phyloP scores from a whole-genome alignment of 92 coral and sea anemone species.

The Scolanthus callimorphus region DNA sequence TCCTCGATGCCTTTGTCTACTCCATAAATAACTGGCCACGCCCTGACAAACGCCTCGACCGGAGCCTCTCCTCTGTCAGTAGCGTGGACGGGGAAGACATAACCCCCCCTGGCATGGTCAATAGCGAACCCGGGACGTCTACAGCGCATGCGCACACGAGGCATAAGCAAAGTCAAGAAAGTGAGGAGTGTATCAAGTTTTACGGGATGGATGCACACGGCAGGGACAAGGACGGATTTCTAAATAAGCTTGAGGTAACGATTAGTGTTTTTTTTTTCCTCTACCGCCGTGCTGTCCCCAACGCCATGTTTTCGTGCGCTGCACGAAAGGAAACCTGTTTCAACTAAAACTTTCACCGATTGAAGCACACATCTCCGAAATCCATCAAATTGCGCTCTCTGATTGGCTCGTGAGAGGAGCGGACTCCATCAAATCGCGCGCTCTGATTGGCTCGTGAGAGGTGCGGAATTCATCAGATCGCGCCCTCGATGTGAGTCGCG shows the following conservation, averaged over 20 bases:
- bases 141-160: conserved; percentile 21
- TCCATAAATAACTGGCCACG: conserved; percentile 75
- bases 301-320: too few relatives aligned
- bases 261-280: too few relatives aligned
- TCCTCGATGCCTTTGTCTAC: conserved; percentile 79
- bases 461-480: too few relatives aligned
- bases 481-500: too few relatives aligned
- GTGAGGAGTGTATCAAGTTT: conserved; percentile 51
- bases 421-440: too few relatives aligned
- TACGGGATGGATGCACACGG: conserved; percentile 79
- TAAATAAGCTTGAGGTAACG: conserved; percentile 35
- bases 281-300: too few relatives aligned
- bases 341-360: too few relatives aligned
- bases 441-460: too few relatives aligned
- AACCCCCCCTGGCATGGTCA: conserved; percentile 30
- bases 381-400: too few relatives aligned
- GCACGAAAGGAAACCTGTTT: too few relatives aligned
- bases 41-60: conserved; percentile 25
- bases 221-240: conserved; percentile 61
- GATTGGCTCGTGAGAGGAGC: too few relatives aligned
- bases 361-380: too few relatives aligned
- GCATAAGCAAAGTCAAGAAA: conserved; percentile 50
- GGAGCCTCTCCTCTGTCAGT: conserved; percentile 44
- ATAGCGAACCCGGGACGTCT: conserved; percentile 32
- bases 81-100: conserved; percentile 50